phyloP scores from a whole-genome alignment of 2,113 vertebrate genomes.

The Indri indri region DNA sequence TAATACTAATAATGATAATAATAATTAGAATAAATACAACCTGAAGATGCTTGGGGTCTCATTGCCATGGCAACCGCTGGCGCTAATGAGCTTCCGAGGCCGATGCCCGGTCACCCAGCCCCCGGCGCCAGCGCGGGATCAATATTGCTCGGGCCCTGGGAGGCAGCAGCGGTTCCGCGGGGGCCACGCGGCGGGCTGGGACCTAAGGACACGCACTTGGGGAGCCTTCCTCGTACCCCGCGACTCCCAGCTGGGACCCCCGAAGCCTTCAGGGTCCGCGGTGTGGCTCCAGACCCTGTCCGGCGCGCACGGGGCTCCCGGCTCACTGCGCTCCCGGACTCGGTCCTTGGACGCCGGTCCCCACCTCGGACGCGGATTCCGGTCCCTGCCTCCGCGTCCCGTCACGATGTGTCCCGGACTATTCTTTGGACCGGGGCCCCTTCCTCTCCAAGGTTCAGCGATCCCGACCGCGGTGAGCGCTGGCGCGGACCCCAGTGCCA shows the following conservation, averaged over 20 bases:
- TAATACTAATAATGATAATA: constrained; percentile 61
- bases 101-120: background rate
- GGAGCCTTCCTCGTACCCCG: background rate
- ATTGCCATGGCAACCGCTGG: constrained; percentile 62
- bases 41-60: constrained; percentile 65
- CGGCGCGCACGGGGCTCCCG: background rate
- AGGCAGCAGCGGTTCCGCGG: background rate
- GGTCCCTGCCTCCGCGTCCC: background rate
- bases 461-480: background rate
- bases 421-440: background rate
- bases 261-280: background rate
- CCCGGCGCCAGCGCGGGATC: constrained; percentile 13
- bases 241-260: background rate
- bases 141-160: constrained; percentile 10
- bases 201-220: background rate
- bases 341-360: background rate
- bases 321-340: background rate
- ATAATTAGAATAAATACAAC: constrained; percentile 74
- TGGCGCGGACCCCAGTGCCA: background rate
- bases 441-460: background rate
- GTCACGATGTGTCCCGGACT: background rate
- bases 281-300: background rate
- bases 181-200: background rate
- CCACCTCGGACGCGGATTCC: constrained; percentile 19
- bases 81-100: constrained; percentile 51